These are phyloP conservation scores for Lycocorax pyrrhopterus DNA, from an alignment of 2,113 vertebrate genomes.

Conservation along the genomic window DNA sequence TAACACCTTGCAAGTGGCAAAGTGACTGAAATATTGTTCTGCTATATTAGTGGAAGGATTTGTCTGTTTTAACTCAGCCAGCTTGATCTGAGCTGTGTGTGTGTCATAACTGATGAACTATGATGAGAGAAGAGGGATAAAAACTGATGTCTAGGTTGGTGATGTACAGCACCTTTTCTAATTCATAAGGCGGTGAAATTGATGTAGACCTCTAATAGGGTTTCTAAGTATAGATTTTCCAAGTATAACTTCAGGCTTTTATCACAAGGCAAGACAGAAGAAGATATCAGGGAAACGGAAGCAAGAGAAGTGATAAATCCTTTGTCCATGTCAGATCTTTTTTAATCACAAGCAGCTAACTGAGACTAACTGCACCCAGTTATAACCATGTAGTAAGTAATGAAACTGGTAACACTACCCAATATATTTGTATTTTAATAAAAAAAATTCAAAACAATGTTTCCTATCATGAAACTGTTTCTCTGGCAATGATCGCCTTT, in stretches of 20 bases:
- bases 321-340: neutral
- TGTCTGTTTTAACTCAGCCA: neutral
- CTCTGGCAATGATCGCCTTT: neutral
- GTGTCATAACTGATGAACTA: neutral
- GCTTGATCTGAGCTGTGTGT: neutral
- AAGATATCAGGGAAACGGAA: neutral
- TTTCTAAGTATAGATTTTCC: conserved; percentile 36
- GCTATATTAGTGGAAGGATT: neutral
- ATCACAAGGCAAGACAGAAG: neutral
- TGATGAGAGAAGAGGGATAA: neutral
- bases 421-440: neutral
- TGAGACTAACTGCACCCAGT: neutral
- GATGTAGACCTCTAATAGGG: neutral
- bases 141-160: neutral
- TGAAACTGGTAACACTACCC: neutral
- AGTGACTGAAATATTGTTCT: neutral
- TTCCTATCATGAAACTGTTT: neutral
- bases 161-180: neutral
- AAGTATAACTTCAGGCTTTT: conserved; percentile 3
- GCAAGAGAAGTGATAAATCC: neutral
- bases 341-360: neutral
- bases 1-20: neutral
- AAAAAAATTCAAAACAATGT: neutral
- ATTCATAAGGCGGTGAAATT: neutral
- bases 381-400: neutral